phyloP scores from a whole-genome alignment of 1,140 invertebrate species.

The roundworm (Caenorhabditis elegans) region WBcel235 BX284602.5:877501-878000 shows the following conservation, averaged over 20 bases:
- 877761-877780: conserved; percentile 96
- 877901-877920: conserved; percentile 95
- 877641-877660: conserved; percentile 97
- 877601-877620: conserved; percentile 80
- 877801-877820: conserved; percentile 99
- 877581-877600: conserved; percentile 96
- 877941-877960: conserved; percentile 93
- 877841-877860: conserved; percentile 99
- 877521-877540: conserved; percentile 95
- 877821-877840: conserved; percentile 95
- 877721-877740: conserved; percentile 98
- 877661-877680: conserved; percentile 99
- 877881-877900: conserved; percentile 98
- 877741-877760: conserved; percentile 99
- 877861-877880: conserved; percentile 96
- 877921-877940: conserved; percentile 95
- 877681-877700: conserved; percentile 99
- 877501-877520: conserved; percentile 97
- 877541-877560: conserved; percentile 98
- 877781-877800: conserved; percentile 97
- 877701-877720: conserved; percentile 97
- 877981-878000: conserved; percentile 74
- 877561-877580: conserved; percentile 96
- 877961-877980: conserved; percentile 92
- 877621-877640: conserved; percentile 99